Percentiles rank a stretch among this genome's conserved stretches.
Conservation (phyloP, 1,140 invertebrate species). For the Antheraea pernyi region DNA sequence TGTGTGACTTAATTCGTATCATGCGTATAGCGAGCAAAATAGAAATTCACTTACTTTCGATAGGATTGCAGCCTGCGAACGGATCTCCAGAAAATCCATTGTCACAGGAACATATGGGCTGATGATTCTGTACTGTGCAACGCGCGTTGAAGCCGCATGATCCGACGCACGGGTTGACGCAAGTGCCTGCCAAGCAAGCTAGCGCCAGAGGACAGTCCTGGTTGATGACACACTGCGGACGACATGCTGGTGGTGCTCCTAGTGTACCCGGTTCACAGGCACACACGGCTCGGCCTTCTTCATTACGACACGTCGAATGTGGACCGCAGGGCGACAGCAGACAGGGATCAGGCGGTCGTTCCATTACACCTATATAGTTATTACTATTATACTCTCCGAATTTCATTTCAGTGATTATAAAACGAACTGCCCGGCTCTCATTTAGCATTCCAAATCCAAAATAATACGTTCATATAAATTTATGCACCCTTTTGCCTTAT, state of each 20-base stretch:
- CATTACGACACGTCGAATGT: conserved; percentile 87
- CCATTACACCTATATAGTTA: conserved; percentile 32
- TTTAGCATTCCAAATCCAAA: too few relatives aligned
- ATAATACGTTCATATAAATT: too few relatives aligned
- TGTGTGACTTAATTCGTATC: background rate
- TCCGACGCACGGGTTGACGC: conserved; percentile 89
- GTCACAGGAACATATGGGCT: conserved; percentile 88
- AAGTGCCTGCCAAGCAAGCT: conserved; percentile 88
- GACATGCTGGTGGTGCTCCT: conserved; percentile 89
- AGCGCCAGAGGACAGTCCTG: conserved; percentile 89
- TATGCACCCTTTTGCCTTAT: too few relatives aligned
- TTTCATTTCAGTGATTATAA: too few relatives aligned
- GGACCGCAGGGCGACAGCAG: conserved; percentile 90
- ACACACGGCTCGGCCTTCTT: conserved; percentile 86
- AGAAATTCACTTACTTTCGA: conserved; percentile 80
- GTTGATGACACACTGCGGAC: conserved; percentile 88
- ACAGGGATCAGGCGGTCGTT: conserved; percentile 82
- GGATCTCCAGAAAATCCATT: conserved; percentile 90
- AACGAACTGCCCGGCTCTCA: too few relatives aligned
- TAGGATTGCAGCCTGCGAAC: conserved; percentile 85
- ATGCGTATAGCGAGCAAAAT: background rate
- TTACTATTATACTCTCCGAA: background rate
- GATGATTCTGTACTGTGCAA: conserved; percentile 88
- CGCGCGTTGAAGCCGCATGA: conserved; percentile 91
- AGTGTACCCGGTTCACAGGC: conserved; percentile 88